A percentile compares a stretch with the other conserved stretches of the same genome.
These are phyloP conservation scores for Sarcophaga rosellei DNA, from an alignment of 2,888 invertebrate species.

Conservation along the genomic window DNA sequence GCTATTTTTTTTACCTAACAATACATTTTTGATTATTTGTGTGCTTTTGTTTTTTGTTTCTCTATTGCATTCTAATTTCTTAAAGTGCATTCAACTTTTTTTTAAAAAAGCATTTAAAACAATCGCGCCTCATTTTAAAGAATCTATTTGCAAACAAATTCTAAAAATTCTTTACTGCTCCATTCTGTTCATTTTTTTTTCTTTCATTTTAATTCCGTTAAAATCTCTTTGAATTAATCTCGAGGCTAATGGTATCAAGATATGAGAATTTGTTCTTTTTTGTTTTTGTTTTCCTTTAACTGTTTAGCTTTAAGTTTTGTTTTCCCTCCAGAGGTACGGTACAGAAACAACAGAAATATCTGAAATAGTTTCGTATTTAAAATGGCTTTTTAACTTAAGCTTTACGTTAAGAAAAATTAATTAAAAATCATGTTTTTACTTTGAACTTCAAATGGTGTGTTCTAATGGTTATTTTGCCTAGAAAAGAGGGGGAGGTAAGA, in stretches of 20 bases:
- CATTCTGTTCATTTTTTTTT: not conserved
- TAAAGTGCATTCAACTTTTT: conserved; percentile 49
- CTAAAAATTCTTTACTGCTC: conserved; percentile 3
- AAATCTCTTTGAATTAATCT: conserved; percentile 57
- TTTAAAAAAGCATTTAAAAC: conserved; percentile 21
- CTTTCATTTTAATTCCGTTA: conserved; percentile 45
- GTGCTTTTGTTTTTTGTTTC: conserved; percentile 20
- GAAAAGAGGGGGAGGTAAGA: not conserved
- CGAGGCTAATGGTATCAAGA: conserved; percentile 39
- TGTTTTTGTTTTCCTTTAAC: conserved; percentile 14
- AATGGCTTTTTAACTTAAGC: not conserved
- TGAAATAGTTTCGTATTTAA: conserved; percentile 45
- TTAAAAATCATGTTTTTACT: conserved; percentile 27
- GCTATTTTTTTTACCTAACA: conserved; percentile 30
- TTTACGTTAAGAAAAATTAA: conserved; percentile 5
- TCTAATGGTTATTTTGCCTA: not conserved
- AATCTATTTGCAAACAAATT: conserved; percentile 29
- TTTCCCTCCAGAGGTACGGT: not conserved
- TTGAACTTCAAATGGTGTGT: not conserved
- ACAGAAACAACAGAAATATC: conserved; percentile 43
- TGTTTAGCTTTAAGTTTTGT: conserved; percentile 30
- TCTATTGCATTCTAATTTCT: conserved; percentile 30
- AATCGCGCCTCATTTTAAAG: conserved; percentile 25
- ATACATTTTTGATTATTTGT: not conserved
- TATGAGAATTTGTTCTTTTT: not conserved